Evolutionary conservation across 2,888 invertebrate genomes (phyloP).

Genomic region (Onchidella celtica): DNA sequence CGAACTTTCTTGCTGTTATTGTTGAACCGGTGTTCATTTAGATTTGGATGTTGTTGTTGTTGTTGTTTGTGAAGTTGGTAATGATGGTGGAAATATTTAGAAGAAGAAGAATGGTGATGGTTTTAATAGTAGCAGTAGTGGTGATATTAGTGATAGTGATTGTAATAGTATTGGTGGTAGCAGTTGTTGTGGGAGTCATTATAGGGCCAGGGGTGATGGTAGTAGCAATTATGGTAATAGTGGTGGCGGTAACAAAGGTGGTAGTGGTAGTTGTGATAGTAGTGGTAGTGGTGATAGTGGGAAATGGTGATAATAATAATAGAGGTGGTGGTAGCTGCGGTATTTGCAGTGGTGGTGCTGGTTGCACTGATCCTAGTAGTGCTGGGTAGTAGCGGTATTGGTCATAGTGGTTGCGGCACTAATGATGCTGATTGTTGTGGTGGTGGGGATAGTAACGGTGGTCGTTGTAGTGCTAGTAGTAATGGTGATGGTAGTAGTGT

Average conservation of each 20-base stretch:
- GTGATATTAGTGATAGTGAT: not conserved
- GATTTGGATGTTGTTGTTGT: too few species aligned
- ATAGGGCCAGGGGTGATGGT: not conserved
- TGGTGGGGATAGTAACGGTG: not conserved
- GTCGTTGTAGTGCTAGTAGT: not conserved
- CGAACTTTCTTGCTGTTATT: too few species aligned
- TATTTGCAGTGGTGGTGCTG: not conserved
- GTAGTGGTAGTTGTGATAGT: not conserved
- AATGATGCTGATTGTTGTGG: not conserved
- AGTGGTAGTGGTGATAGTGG: not conserved
- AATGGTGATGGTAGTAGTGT: not conserved
- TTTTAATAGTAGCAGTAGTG: too few species aligned
- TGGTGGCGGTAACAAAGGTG: not conserved
- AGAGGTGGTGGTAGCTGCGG: not conserved
- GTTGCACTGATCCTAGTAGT: not conserved
- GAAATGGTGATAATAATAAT: not conserved
- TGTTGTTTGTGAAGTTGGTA: too few species aligned
- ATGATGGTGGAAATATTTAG: too few species aligned
- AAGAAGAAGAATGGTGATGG: too few species aligned
- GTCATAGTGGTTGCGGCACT: not conserved
- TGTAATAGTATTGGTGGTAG: not conserved
- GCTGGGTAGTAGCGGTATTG: not conserved
- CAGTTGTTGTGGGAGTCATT: not conserved
- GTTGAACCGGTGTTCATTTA: too few species aligned
- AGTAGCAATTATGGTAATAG: not conserved